Percentiles rank a stretch among this genome's conserved stretches.
Evolutionary conservation across 2,888 invertebrate genomes (phyloP).

Genomic region (Ormyrus pomaceus): DNA sequence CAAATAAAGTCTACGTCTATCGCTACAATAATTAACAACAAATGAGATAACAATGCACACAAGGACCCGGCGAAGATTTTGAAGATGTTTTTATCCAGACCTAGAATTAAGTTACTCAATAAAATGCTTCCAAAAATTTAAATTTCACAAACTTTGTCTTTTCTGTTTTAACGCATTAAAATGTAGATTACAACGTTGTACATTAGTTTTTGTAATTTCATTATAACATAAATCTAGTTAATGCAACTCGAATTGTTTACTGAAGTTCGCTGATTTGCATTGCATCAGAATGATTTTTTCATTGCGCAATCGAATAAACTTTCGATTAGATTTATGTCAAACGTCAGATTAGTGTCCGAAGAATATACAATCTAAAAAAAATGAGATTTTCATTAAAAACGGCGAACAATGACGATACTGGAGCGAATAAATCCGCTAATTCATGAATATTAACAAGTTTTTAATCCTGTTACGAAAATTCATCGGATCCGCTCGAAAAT

Average conservation of each 20-base stretch:
- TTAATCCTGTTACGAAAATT: not conserved
- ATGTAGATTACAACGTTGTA: too few relatives aligned
- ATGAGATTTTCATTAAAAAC: not conserved
- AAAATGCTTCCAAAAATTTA: too few relatives aligned
- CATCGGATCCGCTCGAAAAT: not conserved
- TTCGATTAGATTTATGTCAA: not conserved
- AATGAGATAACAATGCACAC: conserved; percentile 69
- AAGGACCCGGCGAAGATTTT: conserved; percentile 60
- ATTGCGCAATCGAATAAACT: not conserved
- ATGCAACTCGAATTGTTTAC: not conserved
- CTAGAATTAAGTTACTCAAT: not conserved
- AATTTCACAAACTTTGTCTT: too few relatives aligned
- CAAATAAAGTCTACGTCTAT: conserved; percentile 62
- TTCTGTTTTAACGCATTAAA: too few relatives aligned
- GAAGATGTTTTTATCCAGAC: conserved; percentile 13
- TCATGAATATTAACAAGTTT: not conserved
- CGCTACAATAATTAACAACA: conserved; percentile 72
- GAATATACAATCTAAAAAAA: conserved; percentile 7
- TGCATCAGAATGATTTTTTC: not conserved
- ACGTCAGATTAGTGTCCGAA: conserved; percentile 9
- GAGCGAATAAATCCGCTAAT: not conserved
- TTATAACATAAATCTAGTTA: not conserved
- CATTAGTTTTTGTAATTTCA: not conserved
- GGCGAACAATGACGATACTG: too few relatives aligned
- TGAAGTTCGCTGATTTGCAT: not conserved